Conservation (phyloP, 2,113 vertebrate species). For the Nycticorax nycticorax region DNA sequence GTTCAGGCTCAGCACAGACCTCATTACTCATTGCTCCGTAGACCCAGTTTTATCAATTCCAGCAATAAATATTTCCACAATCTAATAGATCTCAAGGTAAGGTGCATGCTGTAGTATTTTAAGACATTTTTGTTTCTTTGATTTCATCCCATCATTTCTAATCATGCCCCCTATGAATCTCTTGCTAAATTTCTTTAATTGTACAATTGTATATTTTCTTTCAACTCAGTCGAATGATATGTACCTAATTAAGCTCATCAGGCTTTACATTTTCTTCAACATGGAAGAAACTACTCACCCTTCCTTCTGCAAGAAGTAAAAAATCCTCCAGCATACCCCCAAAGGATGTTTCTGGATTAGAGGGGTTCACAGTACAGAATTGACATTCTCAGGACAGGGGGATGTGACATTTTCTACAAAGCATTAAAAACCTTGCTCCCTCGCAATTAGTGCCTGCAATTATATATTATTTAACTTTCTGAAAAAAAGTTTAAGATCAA, state of each 20-base stretch:
- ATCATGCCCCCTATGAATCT: conserved; percentile 23
- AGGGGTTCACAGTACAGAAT: neutral
- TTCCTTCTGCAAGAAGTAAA: neutral
- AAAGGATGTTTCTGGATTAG: neutral
- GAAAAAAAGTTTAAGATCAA: neutral
- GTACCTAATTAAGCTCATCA: neutral
- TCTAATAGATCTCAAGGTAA: conserved; percentile 34
- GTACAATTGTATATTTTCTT: conserved; percentile 36
- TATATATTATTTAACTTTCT: neutral
- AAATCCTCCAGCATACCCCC: neutral
- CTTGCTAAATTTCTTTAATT: conserved; percentile 27
- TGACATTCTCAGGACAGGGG: neutral
- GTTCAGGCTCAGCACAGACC: neutral
- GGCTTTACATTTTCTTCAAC: neutral
- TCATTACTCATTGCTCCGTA: neutral
- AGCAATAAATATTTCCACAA: conserved; percentile 36
- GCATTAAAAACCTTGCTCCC: neutral
- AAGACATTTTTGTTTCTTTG: conserved; percentile 27
- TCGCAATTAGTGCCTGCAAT: neutral
- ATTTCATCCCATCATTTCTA: conserved; percentile 48
- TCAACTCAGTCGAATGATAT: neutral
- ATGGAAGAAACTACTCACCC: neutral
- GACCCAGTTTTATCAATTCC: neutral
- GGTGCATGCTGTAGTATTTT: neutral
- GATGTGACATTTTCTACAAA: neutral